phyloP scores from a whole-genome alignment of 1,140 invertebrate genomes.

The Ostrea denselamellosa region DNA sequence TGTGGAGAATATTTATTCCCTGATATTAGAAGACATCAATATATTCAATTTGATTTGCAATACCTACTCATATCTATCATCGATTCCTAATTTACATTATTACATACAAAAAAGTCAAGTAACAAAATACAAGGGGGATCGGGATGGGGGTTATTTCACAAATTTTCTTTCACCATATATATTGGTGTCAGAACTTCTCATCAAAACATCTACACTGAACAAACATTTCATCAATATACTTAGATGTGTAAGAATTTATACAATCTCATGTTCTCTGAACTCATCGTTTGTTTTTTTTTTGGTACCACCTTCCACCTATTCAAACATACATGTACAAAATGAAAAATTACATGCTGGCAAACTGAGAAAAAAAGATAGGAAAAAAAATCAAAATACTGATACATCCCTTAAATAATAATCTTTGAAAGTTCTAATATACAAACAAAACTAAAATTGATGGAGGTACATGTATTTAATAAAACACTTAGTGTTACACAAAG shows the following conservation, averaged over 20 bases:
- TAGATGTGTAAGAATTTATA: not conserved
- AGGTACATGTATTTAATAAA: slow-evolving; percentile 14
- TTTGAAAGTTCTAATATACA: not conserved
- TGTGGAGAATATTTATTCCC: too few species aligned
- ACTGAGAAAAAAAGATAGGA: not conserved
- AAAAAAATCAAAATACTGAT: not conserved
- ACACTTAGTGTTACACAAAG: not conserved
- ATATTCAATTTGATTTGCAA: too few species aligned
- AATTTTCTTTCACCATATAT: too few species aligned
- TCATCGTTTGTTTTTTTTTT: not conserved
- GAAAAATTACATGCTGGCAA: not conserved
- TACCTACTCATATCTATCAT: too few species aligned
- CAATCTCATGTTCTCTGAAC: not conserved
- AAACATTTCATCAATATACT: not conserved
- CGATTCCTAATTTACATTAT: too few species aligned
- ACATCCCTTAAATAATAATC: not conserved
- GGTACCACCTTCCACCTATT: not conserved
- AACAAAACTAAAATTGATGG: slow-evolving; percentile 5
- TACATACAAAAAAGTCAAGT: too few species aligned
- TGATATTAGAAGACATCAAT: too few species aligned
- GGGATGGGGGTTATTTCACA: too few species aligned
- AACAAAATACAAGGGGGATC: too few species aligned
- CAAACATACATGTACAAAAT: slow-evolving; percentile 6
- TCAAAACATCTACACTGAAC: too few species aligned
- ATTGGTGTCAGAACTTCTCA: too few species aligned